Conservation (phyloP, 2,113 vertebrate species). For the Elephas maximus region DNA sequence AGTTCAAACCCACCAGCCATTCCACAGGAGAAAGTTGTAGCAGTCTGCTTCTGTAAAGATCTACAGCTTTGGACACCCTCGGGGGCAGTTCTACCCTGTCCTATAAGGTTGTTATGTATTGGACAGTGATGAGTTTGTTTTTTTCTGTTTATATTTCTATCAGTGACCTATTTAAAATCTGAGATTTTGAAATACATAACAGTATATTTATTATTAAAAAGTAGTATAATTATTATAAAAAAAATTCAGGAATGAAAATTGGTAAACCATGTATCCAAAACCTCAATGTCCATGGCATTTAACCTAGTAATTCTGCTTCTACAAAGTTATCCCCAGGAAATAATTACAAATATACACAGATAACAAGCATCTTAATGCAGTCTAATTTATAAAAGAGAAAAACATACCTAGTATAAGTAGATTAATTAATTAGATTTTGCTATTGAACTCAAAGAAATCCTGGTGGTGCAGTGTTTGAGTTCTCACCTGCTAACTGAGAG, state of each 20-base stretch:
- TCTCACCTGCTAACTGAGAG: too few species aligned
- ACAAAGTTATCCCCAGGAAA: slow-evolving; percentile 22
- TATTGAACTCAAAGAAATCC: not conserved
- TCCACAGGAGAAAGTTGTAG: too few species aligned
- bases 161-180: not conserved
- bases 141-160: not conserved
- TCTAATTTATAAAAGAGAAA: slow-evolving; percentile 52
- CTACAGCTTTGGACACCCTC: too few species aligned
- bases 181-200: not conserved
- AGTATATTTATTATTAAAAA: not conserved
- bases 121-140: too few species aligned
- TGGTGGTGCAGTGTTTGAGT: too few species aligned
- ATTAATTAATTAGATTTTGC: slow-evolving; percentile 1
- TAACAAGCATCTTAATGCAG: not conserved
- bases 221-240: not conserved
- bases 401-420: not conserved
- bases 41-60: too few species aligned
- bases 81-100: too few species aligned
- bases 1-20: too few species aligned
- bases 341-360: slow-evolving; percentile 39
- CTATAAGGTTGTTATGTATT: too few species aligned
- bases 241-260: slow-evolving; percentile 42
- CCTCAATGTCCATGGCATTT: not conserved
- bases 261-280: slow-evolving; percentile 25
- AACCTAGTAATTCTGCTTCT: slow-evolving; percentile 41